phyloP scores from a whole-genome alignment of 2,888 invertebrate species.

The Lucinisca nassula region DNA sequence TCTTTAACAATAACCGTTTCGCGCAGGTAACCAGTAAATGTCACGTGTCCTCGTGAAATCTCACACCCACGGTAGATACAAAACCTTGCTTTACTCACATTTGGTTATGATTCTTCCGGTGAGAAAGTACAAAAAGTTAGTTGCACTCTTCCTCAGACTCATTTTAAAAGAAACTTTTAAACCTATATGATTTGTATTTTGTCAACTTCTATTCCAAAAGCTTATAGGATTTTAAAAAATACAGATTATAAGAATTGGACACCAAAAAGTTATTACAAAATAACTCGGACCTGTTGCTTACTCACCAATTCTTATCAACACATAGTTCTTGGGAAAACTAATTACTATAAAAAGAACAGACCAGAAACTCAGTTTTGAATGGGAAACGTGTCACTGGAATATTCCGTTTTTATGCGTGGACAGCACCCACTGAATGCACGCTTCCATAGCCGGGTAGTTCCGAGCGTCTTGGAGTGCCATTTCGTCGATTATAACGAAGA shows the following conservation, averaged over 20 bases:
- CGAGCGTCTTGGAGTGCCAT: background rate
- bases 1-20: background rate
- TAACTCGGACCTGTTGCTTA: too few species aligned
- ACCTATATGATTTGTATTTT: too few species aligned
- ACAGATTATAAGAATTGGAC: too few species aligned
- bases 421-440: slow-evolving; percentile 18
- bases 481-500: slow-evolving; percentile 50
- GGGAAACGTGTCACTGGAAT: slow-evolving; percentile 39
- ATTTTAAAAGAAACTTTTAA: too few species aligned
- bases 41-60: background rate
- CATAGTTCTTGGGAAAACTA: background rate
- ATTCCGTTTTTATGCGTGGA: slow-evolving; percentile 46
- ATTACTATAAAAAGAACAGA: background rate
- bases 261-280: too few species aligned
- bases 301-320: too few species aligned
- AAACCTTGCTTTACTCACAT: background rate
- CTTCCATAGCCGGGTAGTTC: background rate
- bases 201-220: too few species aligned
- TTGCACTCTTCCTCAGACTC: background rate
- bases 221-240: too few species aligned
- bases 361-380: slow-evolving; percentile 28
- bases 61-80: background rate
- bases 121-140: background rate
- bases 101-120: background rate
- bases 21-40: background rate